Percentiles rank a stretch among this genome's conserved stretches.
Evolutionary conservation across 2,797 vertebrate species (phyloP).

Genomic region (Argentina silus): DNA sequence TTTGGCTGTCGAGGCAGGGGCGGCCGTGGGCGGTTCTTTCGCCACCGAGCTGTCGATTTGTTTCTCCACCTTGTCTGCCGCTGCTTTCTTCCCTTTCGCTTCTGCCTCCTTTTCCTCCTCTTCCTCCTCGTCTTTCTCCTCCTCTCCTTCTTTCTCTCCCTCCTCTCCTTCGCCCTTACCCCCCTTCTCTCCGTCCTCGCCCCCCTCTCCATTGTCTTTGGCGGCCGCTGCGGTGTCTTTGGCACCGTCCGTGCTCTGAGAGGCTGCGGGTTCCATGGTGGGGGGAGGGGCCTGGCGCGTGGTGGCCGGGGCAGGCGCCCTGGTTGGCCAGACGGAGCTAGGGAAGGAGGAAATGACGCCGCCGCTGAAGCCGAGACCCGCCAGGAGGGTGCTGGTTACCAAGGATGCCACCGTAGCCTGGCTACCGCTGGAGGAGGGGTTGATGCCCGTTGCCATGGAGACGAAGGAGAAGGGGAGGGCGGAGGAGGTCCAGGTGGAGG

Average conservation of each 20-base stretch:
- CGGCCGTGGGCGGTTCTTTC: conserved; percentile 39
- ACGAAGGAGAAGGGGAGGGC: conserved; percentile 97
- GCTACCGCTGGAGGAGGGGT: conserved; percentile 93
- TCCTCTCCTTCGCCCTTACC: conserved; percentile 79
- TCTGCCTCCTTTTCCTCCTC: conserved; percentile 55
- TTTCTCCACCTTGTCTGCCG: conserved; percentile 24
- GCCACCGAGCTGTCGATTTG: conserved; percentile 43
- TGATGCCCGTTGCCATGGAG: conserved; percentile 95
- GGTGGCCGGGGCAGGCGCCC: conserved; percentile 72
- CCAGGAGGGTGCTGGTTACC: conserved; percentile 94
- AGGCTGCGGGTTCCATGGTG: conserved; percentile 63
- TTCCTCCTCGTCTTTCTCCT: conserved; percentile 52
- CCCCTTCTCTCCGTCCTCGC: conserved; percentile 79
- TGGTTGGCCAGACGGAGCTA: conserved; percentile 90
- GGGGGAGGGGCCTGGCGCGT: conserved; percentile 59
- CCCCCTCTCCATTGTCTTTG: conserved; percentile 76
- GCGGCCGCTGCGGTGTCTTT: conserved; percentile 54
- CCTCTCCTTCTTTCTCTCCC: conserved; percentile 76
- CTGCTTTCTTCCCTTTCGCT: conserved; percentile 72
- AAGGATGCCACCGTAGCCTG: conserved; percentile 93
- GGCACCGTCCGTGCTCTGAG: conserved; percentile 68
- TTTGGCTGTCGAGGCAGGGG: conserved; percentile 70
- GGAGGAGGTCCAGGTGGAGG: conserved; percentile 96
- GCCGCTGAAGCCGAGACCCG: conserved; percentile 90
- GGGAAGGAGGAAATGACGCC: conserved; percentile 94